Conservation (phyloP, 2,797 vertebrate species). For the Typhlichthys eigenmanni region DNA sequence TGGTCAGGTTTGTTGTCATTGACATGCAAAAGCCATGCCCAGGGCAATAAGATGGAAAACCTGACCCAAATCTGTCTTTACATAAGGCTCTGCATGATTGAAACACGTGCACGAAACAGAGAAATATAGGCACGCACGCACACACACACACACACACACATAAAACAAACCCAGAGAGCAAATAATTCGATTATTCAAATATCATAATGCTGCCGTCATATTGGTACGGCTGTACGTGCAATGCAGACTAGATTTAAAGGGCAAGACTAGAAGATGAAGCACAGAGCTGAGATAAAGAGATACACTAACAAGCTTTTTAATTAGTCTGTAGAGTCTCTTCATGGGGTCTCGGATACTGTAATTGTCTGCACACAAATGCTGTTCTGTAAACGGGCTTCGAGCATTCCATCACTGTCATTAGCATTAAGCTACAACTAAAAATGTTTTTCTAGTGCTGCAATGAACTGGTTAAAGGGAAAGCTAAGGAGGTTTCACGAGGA, state of each 20-base stretch:
- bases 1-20: conserved; percentile 58
- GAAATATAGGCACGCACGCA: conserved; percentile 20
- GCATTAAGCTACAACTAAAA: not conserved
- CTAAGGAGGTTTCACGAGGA: not conserved
- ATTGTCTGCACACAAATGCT: too few species aligned
- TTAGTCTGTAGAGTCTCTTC: conserved; percentile 32
- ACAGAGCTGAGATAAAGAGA: not conserved
- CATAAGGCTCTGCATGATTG: conserved; percentile 56
- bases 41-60: conserved; percentile 45
- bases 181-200: conserved; percentile 65
- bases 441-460: not conserved
- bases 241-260: conserved; percentile 44
- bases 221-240: conserved; percentile 27
- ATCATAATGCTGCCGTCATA: conserved; percentile 50
- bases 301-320: conserved; percentile 25
- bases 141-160: not conserved
- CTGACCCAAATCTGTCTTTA: conserved; percentile 71
- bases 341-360: too few species aligned
- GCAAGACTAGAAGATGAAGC: conserved; percentile 23
- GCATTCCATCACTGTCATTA: too few species aligned
- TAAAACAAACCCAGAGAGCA: conserved; percentile 37
- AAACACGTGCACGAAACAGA: conserved; percentile 26
- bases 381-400: too few species aligned
- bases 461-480: not conserved
- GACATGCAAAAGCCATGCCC: conserved; percentile 54